phyloP scores from a whole-genome alignment of 2,113 vertebrate species.

The Centropristis striata region DNA sequence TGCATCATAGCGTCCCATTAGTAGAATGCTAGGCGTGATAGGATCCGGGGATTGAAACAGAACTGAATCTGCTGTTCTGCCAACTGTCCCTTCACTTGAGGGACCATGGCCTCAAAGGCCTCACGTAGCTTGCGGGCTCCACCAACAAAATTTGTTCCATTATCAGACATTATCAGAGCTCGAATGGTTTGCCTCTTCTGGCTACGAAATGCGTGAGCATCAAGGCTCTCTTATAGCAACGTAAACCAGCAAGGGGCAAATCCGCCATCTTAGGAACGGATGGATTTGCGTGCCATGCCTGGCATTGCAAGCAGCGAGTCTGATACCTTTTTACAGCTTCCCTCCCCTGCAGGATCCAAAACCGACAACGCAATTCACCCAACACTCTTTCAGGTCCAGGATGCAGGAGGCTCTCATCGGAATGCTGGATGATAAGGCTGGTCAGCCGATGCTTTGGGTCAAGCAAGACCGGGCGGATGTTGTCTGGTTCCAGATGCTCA shows the following conservation, averaged over 20 bases:
- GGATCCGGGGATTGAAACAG: background rate
- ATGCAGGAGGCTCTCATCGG: slow-evolving; percentile 2
- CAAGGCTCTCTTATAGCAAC: background rate
- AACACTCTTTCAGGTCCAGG: slow-evolving; percentile 16
- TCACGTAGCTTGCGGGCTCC: background rate
- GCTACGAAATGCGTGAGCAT: background rate
- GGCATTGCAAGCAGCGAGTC: background rate
- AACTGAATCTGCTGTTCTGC: background rate
- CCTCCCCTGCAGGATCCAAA: slow-evolving; percentile 12
- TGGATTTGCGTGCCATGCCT: background rate
- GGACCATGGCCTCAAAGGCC: background rate
- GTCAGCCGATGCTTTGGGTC: slow-evolving; percentile 7
- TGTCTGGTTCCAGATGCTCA: background rate
- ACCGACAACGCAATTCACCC: background rate
- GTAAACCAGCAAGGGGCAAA: background rate
- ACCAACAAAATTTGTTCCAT: background rate
- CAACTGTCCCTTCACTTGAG: background rate
- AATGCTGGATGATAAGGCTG: slow-evolving; percentile 4
- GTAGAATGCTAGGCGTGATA: background rate
- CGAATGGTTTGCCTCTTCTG: background rate
- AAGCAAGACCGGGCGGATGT: slow-evolving; percentile 7
- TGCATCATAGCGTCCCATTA: background rate
- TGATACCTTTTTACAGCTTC: background rate
- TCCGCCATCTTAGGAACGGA: background rate
- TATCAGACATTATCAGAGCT: background rate